Base-by-base conservation (phyloP, 2,113 vertebrate genomes). In the Vidua chalybeata region DNA sequence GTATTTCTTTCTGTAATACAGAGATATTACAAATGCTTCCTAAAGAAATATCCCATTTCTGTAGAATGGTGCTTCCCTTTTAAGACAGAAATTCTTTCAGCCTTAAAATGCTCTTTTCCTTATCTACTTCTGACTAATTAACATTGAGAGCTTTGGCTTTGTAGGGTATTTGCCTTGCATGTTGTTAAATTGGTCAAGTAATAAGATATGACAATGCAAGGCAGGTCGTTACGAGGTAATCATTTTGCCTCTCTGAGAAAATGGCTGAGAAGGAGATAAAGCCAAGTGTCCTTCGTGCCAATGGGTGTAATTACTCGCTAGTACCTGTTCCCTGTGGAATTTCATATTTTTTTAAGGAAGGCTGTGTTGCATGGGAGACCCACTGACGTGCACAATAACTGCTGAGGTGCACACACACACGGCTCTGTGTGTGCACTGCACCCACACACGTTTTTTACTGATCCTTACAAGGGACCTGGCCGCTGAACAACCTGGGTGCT, bases 121-220 rank as follows among this genome's bases (percentile, higher is more conserved):
- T 93, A 88, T 91, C 79, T 89, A 22, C 30, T 83, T 83, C 43
- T 66, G 59, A 73, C 22, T 91, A 93, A 93, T 97, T 94, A 93
- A 76, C 46, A 94, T 11, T 45, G 75, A 94, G 68, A 93, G 59
- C 52, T 76, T 69, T 73, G 33, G 64, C 41, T 95, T 90, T 94
- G 75, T 81, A 48, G 56, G 75, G 16, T 69, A 62, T 73, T 94
- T 96, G 89, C 78, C 91, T 72, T 91, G 69, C 66, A 41, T 49
- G 66, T 41, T 79, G 67, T 90, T 77, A 79, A 94, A 92, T 76
- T 71, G 76, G 86, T 83, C 77, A 94, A 63, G 62, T 80, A 93
- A 84, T 79, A 82, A 87, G 85, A 92, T 64, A 93, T 63, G 66
- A 94, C 88, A 96, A 84, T 68, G 72, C 51, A 82, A 74, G 51